Base-by-base conservation (phyloP, 2,113 vertebrate genomes). In the Recurvirostra avosetta region DNA sequence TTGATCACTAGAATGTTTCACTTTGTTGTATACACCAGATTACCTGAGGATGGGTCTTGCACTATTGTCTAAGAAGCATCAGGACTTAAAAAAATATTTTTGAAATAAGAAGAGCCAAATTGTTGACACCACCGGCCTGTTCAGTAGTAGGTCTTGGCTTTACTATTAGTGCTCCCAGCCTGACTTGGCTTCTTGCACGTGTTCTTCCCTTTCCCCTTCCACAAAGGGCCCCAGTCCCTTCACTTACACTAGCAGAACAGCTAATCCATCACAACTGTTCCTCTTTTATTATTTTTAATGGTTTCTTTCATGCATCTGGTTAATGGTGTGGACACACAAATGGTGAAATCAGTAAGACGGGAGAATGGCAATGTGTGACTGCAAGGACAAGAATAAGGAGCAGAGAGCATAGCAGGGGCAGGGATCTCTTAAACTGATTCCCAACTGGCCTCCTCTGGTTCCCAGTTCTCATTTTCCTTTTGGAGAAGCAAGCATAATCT, bases 41-140 rank as follows among this genome's bases (percentile, higher is more conserved):
- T 55, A 71, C n/a, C 13, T 45, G 25, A 56, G 56, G 23, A 47
- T 8, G 43, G 29, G 18, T 55, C 27, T 84, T 87, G 36, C 15
- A 16, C 7, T 41, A 26, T 59, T 45, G 15, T 49, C 70, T n/a
- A 58, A 76, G 47, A 81, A n/a, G 3, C 59, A 72, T 50, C 21
- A 75, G 13, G 15, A 53, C 15, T 72, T 74, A 20, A 58, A 68
- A 89, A 55, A 26, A 3, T 41, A 16, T n/a, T 85, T 45, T 59
- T 59, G 5, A 72, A 85, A 56, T 45, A 71, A 78, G 36, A 74
- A 36, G 14, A 55, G 17, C 12, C 74, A 55, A 49, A 47, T n/a
- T 47, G 5, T 62, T 53, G 34, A 15, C 32, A 45, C 32, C 1
- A 0, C 23, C 41, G 45, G 4, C 8, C 30, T 62, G 2, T 56